These are phyloP conservation scores for Promerops cafer DNA, from an alignment of 2,113 vertebrate species.

Conservation along the genomic window DNA sequence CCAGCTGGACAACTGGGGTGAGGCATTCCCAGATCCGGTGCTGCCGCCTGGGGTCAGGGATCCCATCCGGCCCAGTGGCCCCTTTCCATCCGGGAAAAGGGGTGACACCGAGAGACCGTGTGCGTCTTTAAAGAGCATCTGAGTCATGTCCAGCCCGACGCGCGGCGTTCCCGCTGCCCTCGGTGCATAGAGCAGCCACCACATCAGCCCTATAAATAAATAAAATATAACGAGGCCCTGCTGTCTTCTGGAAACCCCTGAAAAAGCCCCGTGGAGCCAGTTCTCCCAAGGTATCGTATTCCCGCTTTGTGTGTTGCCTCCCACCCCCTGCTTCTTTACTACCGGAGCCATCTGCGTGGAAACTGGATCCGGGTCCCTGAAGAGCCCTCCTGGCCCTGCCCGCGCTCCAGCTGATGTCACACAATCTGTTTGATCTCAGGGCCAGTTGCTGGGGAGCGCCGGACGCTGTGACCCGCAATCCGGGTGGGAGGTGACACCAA, in stretches of 20 bases:
- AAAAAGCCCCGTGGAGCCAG: background rate
- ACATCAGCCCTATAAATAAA: constrained; percentile 49
- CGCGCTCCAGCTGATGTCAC: constrained; percentile 53
- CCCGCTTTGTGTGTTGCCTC: background rate
- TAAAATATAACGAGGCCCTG: background rate
- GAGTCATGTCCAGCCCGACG: background rate
- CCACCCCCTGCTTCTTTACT: background rate
- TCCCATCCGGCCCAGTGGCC: background rate
- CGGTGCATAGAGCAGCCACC: background rate
- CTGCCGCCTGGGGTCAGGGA: background rate
- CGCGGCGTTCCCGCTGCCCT: background rate
- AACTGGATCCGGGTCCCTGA: constrained; percentile 12
- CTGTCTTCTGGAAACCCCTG: constrained; percentile 6
- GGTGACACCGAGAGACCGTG: background rate
- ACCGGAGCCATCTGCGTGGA: constrained; percentile 49
- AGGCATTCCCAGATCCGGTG: background rate
- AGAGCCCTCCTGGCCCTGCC: constrained; percentile 22
- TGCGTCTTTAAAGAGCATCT: background rate
- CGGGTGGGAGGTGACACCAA: background rate
- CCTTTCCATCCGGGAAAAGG: background rate
- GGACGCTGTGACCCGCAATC: background rate
- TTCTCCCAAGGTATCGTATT: constrained; percentile 32
- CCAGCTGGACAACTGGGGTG: background rate
- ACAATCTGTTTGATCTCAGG: constrained; percentile 33
- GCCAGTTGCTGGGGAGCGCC: constrained; percentile 7